Conservation (phyloP, 2,888 invertebrate species). For the Gastrophysa polygoni region DNA sequence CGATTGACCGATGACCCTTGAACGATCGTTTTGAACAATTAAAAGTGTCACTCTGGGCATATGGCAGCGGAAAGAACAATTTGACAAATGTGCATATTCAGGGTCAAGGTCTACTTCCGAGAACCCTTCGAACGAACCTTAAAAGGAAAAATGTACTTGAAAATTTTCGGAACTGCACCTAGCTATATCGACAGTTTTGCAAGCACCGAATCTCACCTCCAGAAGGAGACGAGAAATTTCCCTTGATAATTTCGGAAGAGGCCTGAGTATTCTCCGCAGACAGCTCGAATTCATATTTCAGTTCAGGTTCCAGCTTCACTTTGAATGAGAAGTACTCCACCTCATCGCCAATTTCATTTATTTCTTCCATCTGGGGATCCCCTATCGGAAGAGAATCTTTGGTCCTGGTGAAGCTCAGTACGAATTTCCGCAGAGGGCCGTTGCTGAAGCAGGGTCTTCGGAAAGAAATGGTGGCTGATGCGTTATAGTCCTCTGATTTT, state of each 20-base stretch:
- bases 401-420: conserved; percentile 28
- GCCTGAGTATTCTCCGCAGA: conserved; percentile 14
- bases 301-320: conserved; percentile 35
- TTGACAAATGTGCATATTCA: too few species aligned
- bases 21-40: too few species aligned
- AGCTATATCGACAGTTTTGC: too few species aligned
- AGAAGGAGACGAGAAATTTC: conserved; percentile 34
- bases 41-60: too few species aligned
- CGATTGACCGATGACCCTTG: too few species aligned
- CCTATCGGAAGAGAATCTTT: conserved; percentile 14
- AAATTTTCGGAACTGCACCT: too few species aligned
- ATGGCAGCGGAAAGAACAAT: too few species aligned
- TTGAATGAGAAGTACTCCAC: neutral
- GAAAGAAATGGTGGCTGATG: conserved; percentile 33
- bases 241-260: neutral
- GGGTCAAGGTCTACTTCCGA: too few species aligned
- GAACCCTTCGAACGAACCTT: too few species aligned
- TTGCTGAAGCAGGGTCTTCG: conserved; percentile 42
- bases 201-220: conserved; percentile 47
- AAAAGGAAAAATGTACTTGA: too few species aligned
- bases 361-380: neutral
- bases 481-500: conserved; percentile 35
- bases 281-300: conserved; percentile 30
- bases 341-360: neutral
- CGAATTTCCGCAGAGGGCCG: conserved; percentile 37